phyloP scores from a whole-genome alignment of 2,888 invertebrate species.

The Pollenia labialis region DNA sequence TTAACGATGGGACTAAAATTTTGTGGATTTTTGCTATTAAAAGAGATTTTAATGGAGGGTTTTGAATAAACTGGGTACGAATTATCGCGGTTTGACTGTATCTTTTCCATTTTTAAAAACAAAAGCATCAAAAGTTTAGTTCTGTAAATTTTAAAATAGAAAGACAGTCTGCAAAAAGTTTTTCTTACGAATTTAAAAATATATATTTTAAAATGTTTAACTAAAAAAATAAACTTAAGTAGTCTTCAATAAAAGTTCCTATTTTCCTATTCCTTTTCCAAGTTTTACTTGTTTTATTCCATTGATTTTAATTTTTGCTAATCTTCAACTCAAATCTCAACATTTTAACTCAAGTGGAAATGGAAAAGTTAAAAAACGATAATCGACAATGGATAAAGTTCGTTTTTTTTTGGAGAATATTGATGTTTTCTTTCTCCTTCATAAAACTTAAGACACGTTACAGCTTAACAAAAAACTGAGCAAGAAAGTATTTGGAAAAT shows the following conservation, averaged over 20 bases:
- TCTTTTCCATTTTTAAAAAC: too few species aligned
- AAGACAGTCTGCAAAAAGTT: too few species aligned
- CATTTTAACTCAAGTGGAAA: background rate
- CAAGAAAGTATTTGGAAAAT: background rate
- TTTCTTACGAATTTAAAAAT: too few species aligned
- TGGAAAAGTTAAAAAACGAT: conserved; percentile 6
- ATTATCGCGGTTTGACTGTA: too few species aligned
- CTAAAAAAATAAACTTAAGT: too few species aligned
- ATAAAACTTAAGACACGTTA: conserved; percentile 14
- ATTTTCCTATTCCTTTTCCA: background rate
- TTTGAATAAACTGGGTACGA: too few species aligned
- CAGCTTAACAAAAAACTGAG: background rate
- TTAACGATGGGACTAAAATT: too few species aligned
- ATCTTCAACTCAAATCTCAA: background rate
- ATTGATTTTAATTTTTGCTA: background rate
- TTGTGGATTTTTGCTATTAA: too few species aligned
- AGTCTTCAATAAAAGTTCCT: background rate
- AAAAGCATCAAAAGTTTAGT: too few species aligned
- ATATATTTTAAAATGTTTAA: too few species aligned
- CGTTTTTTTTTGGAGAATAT: background rate
- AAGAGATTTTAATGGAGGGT: too few species aligned
- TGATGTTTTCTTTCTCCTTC: background rate
- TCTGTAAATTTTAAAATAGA: too few species aligned
- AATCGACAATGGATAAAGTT: conserved; percentile 42
- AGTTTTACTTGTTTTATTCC: background rate